Percentiles rank a stretch among this genome's conserved stretches.
Conservation (phyloP, 2,113 vertebrate species). For the Amazona vittata region DNA sequence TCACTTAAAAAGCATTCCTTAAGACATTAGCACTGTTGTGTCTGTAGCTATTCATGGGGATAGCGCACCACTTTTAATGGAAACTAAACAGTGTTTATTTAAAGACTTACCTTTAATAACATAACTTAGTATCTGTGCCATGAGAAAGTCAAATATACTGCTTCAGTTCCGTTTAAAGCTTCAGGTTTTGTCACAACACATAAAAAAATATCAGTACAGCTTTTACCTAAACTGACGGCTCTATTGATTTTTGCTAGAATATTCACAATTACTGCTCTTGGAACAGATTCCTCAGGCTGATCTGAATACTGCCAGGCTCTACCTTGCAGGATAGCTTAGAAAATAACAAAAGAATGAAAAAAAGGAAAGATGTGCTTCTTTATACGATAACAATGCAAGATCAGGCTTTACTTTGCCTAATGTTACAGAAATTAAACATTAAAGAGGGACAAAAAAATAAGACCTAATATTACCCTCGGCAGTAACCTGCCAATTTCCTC, state of each 20-base stretch:
- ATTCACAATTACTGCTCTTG: neutral
- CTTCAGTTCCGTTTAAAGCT: neutral
- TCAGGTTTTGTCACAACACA: neutral
- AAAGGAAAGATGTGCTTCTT: neutral
- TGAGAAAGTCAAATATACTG: neutral
- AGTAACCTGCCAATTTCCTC: neutral
- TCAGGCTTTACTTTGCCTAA: neutral
- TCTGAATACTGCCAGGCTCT: neutral
- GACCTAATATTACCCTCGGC: neutral
- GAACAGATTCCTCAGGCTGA: neutral
- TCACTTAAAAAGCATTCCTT: neutral
- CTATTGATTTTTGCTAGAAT: neutral
- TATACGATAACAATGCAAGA: neutral
- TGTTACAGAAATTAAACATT: neutral
- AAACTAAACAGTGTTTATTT: neutral
- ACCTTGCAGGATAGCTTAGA: neutral
- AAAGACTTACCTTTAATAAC: neutral
- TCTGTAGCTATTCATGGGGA: neutral
- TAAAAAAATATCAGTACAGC: neutral
- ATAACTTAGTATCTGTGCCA: neutral
- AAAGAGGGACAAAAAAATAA: neutral
- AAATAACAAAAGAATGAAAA: neutral
- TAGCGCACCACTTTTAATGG: neutral
- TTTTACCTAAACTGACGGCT: neutral
- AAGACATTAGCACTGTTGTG: neutral